Evolutionary conservation across 2,113 vertebrate genomes (phyloP), one percentile per base, ranked within the genome.

Genomic region (Camelus bactrianus): DNA sequence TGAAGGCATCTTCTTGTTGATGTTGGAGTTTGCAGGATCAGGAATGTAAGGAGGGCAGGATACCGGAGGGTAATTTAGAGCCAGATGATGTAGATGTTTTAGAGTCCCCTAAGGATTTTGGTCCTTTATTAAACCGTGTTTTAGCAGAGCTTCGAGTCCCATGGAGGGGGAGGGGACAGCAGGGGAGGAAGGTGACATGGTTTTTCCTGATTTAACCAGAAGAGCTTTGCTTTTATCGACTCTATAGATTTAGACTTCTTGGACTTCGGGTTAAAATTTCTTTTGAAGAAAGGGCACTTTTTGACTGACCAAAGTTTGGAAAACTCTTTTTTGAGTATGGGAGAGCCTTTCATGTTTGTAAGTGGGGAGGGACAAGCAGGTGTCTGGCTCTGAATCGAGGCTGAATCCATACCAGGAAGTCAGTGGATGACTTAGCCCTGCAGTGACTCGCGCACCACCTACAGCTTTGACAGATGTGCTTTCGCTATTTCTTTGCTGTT

Each of bases 151-250:
- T 52, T 64, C 50, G 24, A 69, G 64, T n/a, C 19, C 62, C 70
- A 5, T 8, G 12, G 56, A 52, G 15, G 15, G 20, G 14, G 26
- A n/a, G 17, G 20, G 35, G n/a, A 30, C 11, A 3, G 2, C 6
- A 48, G 42, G 12, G 15, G 28, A 65, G 32, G 20, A 35, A 35
- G 5, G 54, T 11, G 38, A 54, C 30, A 11, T 32, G 46, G 4
- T 56, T 96, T 92, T 62, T 32, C 38, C 26, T 86, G 24, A 56
- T 64, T 64, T 38, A 15, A 91, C 32, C 60, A 69, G 14, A 91
- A 67, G 8, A 58, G 26, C 6, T 86, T 86, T 56, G 17, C 50
- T 88, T 80, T 76, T 22, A 75, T 67, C 38, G 42, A 6, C 46
- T 50, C 16, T 75, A 20, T 82, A n/a, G 26, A 32, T 64, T 72